Evolutionary conservation across 2,113 vertebrate genomes (phyloP).

Genomic region (Grammomys dolichurus): DNA sequence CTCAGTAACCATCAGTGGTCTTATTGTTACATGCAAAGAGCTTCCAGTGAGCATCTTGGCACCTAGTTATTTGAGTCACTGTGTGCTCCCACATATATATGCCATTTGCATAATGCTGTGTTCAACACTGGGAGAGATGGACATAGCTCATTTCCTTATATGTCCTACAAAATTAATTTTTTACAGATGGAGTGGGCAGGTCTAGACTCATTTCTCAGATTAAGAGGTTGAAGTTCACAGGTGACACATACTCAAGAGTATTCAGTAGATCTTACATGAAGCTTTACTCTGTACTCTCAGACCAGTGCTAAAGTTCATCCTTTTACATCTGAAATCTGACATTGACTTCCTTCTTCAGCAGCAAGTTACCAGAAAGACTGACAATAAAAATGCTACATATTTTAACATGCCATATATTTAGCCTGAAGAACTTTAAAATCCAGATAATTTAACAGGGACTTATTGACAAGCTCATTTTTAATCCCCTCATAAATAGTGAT

Average conservation of each 20-base stretch:
- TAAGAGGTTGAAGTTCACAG: not conserved
- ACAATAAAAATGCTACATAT: not conserved
- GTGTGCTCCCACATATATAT: not conserved
- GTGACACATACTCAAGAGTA: not conserved
- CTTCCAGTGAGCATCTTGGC: not conserved
- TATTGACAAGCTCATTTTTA: constrained; percentile 7
- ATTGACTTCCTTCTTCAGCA: not conserved
- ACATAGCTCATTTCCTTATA: not conserved
- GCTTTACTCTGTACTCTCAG: not conserved
- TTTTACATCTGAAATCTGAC: constrained; percentile 6
- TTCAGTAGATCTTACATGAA: not conserved
- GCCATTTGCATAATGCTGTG: not conserved
- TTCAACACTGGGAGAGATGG: not conserved
- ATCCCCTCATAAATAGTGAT: not conserved
- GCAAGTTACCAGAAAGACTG: not conserved
- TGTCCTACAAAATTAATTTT: constrained; percentile 19
- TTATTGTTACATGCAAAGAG: not conserved
- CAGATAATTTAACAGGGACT: not conserved
- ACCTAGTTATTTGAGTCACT: not conserved
- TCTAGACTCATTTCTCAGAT: not conserved
- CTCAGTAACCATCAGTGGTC: not conserved
- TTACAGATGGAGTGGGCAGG: not conserved
- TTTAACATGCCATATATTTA: constrained; percentile 31
- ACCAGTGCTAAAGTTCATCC: not conserved
- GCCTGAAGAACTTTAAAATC: constrained; percentile 30